Evolutionary conservation across 2,113 vertebrate genomes (phyloP).

Genomic region (human): GRCh38 chr13:87903001-87903500

Average conservation of each 20-base stretch:
- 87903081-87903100: neutral
- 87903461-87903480: neutral
- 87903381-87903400: neutral
- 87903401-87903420: neutral
- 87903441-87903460: neutral
- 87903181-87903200: neutral
- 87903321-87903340: neutral
- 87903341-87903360: neutral
- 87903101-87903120: neutral
- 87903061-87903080: neutral
- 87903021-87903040: neutral
- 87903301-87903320: neutral
- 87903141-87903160: neutral
- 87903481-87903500: neutral
- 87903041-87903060: neutral
- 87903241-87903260: neutral
- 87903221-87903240: neutral
- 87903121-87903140: neutral
- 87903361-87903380: neutral
- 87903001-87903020: neutral
- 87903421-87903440: conserved; percentile 2
- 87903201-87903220: neutral
- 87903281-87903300: rapidly evolving
- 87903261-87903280: neutral
- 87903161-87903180: neutral